phyloP scores from a whole-genome alignment of 2,797 vertebrate genomes.

The Myotis vivesi region DNA sequence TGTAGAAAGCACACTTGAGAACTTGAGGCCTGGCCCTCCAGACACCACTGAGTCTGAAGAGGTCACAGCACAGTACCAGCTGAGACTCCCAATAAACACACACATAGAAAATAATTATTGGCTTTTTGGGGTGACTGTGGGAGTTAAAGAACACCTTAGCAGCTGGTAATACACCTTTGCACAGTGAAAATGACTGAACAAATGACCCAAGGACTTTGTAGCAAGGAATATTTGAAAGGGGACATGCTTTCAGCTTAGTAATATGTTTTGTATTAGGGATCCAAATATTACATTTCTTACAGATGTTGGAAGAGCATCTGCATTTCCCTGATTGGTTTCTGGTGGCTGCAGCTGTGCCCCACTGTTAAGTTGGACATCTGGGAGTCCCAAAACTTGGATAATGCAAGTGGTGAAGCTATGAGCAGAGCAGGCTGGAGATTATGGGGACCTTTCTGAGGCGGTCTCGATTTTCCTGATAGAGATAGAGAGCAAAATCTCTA shows the following conservation, averaged over 20 bases:
- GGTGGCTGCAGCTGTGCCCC: not conserved
- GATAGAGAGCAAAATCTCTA: not conserved
- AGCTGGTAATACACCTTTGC: not conserved
- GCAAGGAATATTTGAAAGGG: not conserved
- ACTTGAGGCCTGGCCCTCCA: not conserved
- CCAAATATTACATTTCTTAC: constrained; percentile 49
- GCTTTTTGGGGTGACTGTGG: not conserved
- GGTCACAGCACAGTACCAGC: not conserved
- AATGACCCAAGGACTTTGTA: not conserved
- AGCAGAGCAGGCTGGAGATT: not conserved
- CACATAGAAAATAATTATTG: not conserved
- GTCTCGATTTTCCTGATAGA: not conserved
- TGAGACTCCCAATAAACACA: not conserved
- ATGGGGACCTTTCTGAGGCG: not conserved
- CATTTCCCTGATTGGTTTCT: constrained; percentile 48
- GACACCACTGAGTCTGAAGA: not conserved
- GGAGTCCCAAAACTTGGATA: not conserved
- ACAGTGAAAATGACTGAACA: constrained; percentile 9
- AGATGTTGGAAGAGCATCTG: constrained; percentile 50
- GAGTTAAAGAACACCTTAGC: not conserved
- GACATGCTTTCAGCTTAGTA: not conserved
- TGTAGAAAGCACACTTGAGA: not conserved
- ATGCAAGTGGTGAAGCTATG: not conserved
- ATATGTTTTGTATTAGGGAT: constrained; percentile 57
- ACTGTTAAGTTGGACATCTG: not conserved